Conservation (phyloP, 2,797 vertebrate species). For the Cynopterus sphinx region DNA sequence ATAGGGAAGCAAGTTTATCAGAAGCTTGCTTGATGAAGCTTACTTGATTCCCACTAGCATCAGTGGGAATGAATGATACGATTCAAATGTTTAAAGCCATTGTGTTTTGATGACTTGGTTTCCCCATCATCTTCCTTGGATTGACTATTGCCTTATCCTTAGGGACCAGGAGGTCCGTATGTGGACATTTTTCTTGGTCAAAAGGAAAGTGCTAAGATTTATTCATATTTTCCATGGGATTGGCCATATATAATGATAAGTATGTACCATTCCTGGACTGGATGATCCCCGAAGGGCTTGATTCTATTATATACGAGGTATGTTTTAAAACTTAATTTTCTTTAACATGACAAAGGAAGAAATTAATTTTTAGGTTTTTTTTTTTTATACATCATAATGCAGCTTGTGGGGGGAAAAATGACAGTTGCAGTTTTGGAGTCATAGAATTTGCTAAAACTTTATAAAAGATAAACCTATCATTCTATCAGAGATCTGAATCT, state of each 20-base stretch:
- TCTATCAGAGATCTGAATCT: background rate
- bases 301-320: background rate
- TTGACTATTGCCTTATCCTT: background rate
- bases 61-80: background rate
- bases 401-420: background rate
- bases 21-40: background rate
- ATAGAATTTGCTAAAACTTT: background rate
- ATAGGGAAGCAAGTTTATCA: background rate
- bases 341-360: constrained; percentile 1
- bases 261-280: background rate
- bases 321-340: constrained; percentile 26
- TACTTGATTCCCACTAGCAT: background rate
- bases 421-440: constrained; percentile 17
- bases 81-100: background rate
- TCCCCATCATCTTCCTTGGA: background rate
- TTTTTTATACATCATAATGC: background rate
- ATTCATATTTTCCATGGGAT: background rate
- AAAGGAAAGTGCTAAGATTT: background rate
- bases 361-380: constrained; percentile 6
- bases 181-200: background rate
- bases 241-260: background rate
- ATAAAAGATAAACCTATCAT: background rate
- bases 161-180: background rate
- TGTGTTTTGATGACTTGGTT: background rate
- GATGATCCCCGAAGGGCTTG: background rate